A percentile compares a stretch with the other conserved stretches of the same genome.
phyloP scores from a whole-genome alignment of 2,113 vertebrate species.

The Coryphaenoides rupestris region DNA sequence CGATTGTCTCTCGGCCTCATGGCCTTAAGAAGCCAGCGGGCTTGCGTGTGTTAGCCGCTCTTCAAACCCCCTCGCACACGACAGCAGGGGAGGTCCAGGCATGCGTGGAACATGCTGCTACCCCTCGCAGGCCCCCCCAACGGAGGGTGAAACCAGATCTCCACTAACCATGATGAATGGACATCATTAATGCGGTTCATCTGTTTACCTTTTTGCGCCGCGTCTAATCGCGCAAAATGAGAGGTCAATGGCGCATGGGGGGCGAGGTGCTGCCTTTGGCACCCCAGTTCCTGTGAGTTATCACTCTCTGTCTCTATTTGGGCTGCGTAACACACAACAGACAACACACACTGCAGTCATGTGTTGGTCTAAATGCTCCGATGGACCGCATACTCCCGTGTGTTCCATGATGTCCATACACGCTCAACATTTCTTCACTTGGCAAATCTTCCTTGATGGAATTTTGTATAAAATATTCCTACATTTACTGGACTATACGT shows the following conservation, averaged over 20 bases:
- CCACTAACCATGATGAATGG: conserved; percentile 69
- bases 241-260: conserved; percentile 47
- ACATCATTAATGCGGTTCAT: conserved; percentile 73
- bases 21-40: too few relatives aligned
- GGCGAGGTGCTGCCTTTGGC: conserved; percentile 52
- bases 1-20: too few relatives aligned
- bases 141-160: conserved; percentile 56
- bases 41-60: too few relatives aligned
- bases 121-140: conserved; percentile 52
- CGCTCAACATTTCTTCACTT: too few relatives aligned
- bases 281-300: conserved; percentile 44
- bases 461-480: too few relatives aligned
- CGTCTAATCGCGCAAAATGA: conserved; percentile 63
- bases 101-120: conserved; percentile 25
- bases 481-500: too few relatives aligned
- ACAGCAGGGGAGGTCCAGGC: conserved; percentile 24
- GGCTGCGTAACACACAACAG: conserved; percentile 41
- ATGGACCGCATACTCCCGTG: neutral
- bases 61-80: conserved; percentile 40
- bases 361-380: neutral
- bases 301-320: conserved; percentile 25
- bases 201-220: conserved; percentile 66
- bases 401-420: neutral
- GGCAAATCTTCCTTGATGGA: too few relatives aligned
- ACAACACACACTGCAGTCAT: conserved; percentile 16